Percentiles rank a stretch among this genome's conserved stretches.
These are phyloP conservation scores for Malthinus flaveolus DNA, from an alignment of 2,888 invertebrate species.

Conservation along the genomic window DNA sequence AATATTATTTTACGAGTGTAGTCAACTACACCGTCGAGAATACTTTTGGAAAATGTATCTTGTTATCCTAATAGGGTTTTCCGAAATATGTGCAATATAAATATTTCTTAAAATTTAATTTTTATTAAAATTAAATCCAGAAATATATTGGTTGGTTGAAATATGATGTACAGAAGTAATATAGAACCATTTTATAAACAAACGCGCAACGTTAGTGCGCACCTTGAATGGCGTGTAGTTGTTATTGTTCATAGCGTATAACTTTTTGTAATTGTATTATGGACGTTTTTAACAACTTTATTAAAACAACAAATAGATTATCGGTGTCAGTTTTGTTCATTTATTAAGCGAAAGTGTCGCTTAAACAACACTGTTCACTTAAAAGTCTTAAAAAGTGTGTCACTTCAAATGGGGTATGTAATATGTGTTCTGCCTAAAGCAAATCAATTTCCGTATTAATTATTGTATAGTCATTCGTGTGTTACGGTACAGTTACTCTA, in stretches of 20 bases:
- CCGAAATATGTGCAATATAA: too few species aligned
- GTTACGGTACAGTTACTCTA: not conserved
- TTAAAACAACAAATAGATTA: slow-evolving; percentile 60
- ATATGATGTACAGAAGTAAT: not conserved
- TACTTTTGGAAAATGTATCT: too few species aligned
- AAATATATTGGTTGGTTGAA: slow-evolving; percentile 2
- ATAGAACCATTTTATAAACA: slow-evolving; percentile 13
- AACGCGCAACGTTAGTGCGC: slow-evolving; percentile 76
- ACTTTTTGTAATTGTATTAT: slow-evolving; percentile 71
- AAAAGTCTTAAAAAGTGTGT: slow-evolving; percentile 66
- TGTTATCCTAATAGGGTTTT: too few species aligned
- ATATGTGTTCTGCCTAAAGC: slow-evolving; percentile 55
- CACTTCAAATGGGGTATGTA: slow-evolving; percentile 73
- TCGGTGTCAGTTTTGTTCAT: slow-evolving; percentile 58
- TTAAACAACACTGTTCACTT: slow-evolving; percentile 44
- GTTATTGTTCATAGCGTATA: slow-evolving; percentile 96
- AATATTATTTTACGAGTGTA: too few species aligned
- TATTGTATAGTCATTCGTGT: slow-evolving; percentile 8
- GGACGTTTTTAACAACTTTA: slow-evolving; percentile 67
- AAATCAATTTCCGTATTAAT: slow-evolving; percentile 50
- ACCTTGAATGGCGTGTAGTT: slow-evolving; percentile 99
- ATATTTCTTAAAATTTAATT: too few species aligned
- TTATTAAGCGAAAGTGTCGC: slow-evolving; percentile 58
- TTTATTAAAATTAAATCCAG: not conserved
- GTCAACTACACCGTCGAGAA: too few species aligned